Percentiles rank a stretch among this genome's conserved stretches.
These are phyloP conservation scores for Philereme vetulata DNA, from an alignment of 2,888 invertebrate genomes.

Conservation along the genomic window DNA sequence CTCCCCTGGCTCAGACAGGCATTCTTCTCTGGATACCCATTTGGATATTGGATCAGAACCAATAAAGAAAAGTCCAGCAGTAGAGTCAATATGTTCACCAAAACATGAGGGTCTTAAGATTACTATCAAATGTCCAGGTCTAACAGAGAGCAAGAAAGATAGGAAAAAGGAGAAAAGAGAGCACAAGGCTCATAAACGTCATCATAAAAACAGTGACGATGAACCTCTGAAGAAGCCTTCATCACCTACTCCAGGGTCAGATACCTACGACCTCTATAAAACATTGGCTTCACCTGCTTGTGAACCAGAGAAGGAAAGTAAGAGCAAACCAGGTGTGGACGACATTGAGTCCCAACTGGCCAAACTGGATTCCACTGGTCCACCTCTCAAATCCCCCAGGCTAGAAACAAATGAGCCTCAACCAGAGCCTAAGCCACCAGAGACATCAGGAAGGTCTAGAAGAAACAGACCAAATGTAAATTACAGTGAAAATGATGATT, in stretches of 20 bases:
- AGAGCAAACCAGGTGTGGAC: constrained; percentile 55
- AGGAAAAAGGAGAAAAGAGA: constrained; percentile 80
- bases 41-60: constrained; percentile 71
- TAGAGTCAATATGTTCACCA: constrained; percentile 76
- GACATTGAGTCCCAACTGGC: constrained; percentile 71
- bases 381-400: constrained; percentile 57
- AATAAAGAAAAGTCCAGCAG: constrained; percentile 67
- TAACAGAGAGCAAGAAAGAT: constrained; percentile 71
- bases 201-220: constrained; percentile 74
- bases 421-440: constrained; percentile 76
- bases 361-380: constrained; percentile 62
- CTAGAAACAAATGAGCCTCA: constrained; percentile 67
- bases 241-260: constrained; percentile 80
- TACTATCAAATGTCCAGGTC: constrained; percentile 76
- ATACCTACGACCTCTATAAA: constrained; percentile 79
- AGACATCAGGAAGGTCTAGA: constrained; percentile 69
- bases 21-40: constrained; percentile 77
- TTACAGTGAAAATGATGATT: constrained; percentile 84
- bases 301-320: constrained; percentile 58
- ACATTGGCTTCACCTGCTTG: constrained; percentile 77
- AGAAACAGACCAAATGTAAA: constrained; percentile 78
- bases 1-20: constrained; percentile 80
- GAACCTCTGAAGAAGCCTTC: constrained; percentile 64
- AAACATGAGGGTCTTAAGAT: constrained; percentile 81
- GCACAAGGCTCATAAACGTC: constrained; percentile 79